Conservation (phyloP, 2,888 invertebrate species). For the Pharmacophagus antenor region DNA sequence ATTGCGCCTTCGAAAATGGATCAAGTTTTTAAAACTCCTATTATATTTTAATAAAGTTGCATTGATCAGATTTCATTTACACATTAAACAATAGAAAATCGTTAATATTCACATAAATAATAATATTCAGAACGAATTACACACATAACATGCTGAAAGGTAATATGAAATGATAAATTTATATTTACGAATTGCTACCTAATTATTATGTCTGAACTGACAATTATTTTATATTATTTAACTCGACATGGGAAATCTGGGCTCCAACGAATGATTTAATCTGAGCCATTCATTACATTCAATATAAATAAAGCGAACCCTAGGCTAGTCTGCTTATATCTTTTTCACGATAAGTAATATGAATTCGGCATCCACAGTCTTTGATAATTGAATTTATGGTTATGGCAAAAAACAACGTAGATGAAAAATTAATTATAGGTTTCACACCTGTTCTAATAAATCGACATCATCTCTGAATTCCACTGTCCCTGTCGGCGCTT, state of each 20-base stretch:
- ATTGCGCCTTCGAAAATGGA: too few relatives aligned
- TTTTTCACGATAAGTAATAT: neutral
- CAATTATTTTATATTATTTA: neutral
- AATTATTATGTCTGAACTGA: neutral
- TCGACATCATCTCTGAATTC: constrained; percentile 79
- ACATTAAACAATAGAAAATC: too few relatives aligned
- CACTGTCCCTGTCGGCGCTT: constrained; percentile 66
- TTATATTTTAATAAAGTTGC: too few relatives aligned
- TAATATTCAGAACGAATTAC: too few relatives aligned
- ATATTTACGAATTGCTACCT: neutral
- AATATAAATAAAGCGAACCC: too few relatives aligned
- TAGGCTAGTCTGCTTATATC: neutral
- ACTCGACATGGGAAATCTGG: neutral
- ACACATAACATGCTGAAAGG: too few relatives aligned
- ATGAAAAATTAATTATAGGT: neutral
- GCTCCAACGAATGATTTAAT: neutral
- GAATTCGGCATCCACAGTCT: neutral
- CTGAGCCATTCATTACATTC: neutral
- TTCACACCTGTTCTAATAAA: constrained; percentile 70
- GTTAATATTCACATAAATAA: too few relatives aligned
- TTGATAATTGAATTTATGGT: neutral
- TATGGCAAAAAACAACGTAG: neutral
- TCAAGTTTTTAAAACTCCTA: too few relatives aligned
- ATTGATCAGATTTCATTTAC: too few relatives aligned
- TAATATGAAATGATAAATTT: too few relatives aligned